phyloP scores from a whole-genome alignment of 2,113 vertebrate species.

The Pagrus major region DNA sequence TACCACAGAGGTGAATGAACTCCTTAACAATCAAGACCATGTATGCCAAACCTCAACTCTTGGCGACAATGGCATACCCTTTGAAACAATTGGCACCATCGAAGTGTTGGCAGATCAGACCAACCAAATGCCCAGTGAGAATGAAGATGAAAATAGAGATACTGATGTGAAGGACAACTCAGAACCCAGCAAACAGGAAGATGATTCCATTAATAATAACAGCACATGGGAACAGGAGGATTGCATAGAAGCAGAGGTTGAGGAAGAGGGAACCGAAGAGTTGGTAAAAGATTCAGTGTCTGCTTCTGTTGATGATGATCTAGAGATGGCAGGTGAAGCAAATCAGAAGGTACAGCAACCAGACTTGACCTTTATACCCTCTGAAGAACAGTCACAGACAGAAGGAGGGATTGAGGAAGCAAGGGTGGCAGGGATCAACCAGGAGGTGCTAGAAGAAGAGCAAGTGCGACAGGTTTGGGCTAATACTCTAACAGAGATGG shows the following conservation, averaged over 20 bases:
- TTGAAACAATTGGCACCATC: background rate
- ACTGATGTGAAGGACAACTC: background rate
- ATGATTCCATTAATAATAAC: background rate
- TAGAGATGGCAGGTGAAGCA: background rate
- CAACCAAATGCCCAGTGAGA: background rate
- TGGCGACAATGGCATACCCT: background rate
- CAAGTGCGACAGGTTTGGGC: slow-evolving; percentile 10
- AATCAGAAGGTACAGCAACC: background rate
- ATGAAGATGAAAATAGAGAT: slow-evolving; percentile 2
- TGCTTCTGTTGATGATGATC: background rate
- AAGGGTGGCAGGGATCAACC: background rate
- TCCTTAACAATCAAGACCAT: background rate
- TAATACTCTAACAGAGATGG: slow-evolving; percentile 19
- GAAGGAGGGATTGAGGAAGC: slow-evolving; percentile 8
- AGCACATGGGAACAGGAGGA: background rate
- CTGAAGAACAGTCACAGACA: slow-evolving; percentile 12
- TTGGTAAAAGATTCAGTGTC: background rate
- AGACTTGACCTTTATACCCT: fast-evolving
- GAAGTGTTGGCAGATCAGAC: background rate
- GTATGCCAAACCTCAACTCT: slow-evolving; percentile 6
- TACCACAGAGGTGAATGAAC: background rate
- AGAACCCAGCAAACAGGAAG: background rate
- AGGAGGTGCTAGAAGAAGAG: slow-evolving; percentile 32
- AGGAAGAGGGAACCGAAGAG: slow-evolving; percentile 5
- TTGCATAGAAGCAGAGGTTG: background rate